Conservation (phyloP, 2,797 vertebrate genomes). For the Sebastes taczanowskii region DNA sequence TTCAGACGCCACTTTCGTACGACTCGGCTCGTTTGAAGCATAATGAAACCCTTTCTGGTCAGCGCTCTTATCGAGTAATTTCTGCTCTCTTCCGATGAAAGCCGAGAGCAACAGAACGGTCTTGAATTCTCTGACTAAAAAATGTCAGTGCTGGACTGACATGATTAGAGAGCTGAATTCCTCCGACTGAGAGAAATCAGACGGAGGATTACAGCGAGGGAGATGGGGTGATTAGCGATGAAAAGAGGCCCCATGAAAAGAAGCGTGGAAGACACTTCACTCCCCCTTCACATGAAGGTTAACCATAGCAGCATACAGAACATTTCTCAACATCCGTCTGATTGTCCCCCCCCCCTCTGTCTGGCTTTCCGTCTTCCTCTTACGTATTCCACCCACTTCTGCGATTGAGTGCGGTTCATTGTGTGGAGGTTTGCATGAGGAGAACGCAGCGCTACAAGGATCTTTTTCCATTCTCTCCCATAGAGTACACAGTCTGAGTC, state of each 20-base stretch:
- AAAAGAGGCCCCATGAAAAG: conserved; percentile 13
- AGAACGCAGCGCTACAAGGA: conserved; percentile 9
- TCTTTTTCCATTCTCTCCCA: conserved; percentile 7
- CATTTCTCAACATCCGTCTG: not conserved
- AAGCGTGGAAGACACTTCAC: not conserved
- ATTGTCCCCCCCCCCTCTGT: not conserved
- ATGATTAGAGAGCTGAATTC: not conserved
- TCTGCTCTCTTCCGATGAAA: not conserved
- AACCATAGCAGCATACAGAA: not conserved
- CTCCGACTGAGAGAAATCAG: not conserved
- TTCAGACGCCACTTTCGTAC: not conserved
- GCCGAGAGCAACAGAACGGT: not conserved
- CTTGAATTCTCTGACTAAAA: not conserved
- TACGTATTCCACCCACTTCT: conserved; percentile 11
- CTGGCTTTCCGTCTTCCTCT: not conserved
- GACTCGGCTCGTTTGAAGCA: not conserved
- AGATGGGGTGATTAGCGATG: not conserved
- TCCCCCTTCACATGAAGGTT: not conserved
- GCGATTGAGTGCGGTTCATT: conserved; percentile 8
- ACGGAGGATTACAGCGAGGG: not conserved
- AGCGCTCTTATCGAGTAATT: not conserved
- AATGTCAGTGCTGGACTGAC: not conserved
- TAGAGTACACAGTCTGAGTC: conserved; percentile 9
- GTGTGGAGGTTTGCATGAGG: conserved; percentile 9
- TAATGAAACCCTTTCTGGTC: not conserved